Percentiles rank a stretch among this genome's conserved stretches.
These are phyloP conservation scores for Allolobophora icterica DNA, from an alignment of 2,888 invertebrate genomes.

Conservation along the genomic window DNA sequence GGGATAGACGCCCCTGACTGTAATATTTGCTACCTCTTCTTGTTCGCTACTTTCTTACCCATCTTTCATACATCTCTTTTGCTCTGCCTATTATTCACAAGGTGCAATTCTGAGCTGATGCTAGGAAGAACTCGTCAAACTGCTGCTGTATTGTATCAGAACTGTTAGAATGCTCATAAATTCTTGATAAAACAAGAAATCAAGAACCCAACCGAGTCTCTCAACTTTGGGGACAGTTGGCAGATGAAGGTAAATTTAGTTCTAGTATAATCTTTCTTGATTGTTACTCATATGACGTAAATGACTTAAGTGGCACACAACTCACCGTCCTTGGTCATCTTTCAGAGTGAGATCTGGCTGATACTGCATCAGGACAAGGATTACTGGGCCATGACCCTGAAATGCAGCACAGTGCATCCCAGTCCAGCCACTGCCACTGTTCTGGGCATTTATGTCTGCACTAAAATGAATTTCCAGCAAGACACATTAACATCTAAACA, in stretches of 20 bases:
- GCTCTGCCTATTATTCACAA: neutral
- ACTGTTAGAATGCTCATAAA: neutral
- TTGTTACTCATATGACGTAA: neutral
- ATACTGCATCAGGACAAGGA: conserved; percentile 58
- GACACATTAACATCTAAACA: neutral
- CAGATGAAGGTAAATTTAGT: neutral
- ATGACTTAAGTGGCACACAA: neutral
- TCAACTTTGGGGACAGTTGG: neutral
- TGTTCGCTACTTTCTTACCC: neutral
- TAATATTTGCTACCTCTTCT: neutral
- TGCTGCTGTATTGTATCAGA: neutral
- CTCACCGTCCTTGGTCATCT: conserved; percentile 58
- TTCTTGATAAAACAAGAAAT: neutral
- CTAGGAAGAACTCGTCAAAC: neutral
- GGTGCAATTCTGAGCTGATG: neutral
- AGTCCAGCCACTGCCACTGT: conserved; percentile 60
- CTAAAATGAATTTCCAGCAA: conserved; percentile 49
- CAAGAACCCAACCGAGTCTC: neutral
- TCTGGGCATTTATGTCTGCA: conserved; percentile 57
- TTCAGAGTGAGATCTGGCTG: conserved; percentile 54
- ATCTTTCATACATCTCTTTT: neutral
- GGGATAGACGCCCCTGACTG: too few relatives aligned
- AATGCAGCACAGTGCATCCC: conserved; percentile 62
- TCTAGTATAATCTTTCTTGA: neutral
- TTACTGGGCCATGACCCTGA: conserved; percentile 62